phyloP scores from a whole-genome alignment of 1,140 invertebrate genomes.

The Euura saliciscinereae region DNA sequence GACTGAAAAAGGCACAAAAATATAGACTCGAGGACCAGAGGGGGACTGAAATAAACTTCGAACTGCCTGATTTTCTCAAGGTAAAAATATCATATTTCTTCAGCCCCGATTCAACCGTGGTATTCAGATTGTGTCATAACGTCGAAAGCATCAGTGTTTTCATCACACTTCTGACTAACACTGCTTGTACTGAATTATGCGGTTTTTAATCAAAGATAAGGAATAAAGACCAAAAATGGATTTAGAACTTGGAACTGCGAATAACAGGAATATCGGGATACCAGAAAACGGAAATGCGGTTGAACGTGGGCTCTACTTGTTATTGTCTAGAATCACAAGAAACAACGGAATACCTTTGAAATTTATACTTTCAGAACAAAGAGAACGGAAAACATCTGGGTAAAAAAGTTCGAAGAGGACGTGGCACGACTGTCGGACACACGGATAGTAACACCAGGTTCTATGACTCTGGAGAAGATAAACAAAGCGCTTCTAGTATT shows the following conservation, averaged over 20 bases:
- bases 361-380: conserved; percentile 45
- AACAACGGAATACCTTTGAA: no score
- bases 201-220: not conserved
- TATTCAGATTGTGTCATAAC: no score
- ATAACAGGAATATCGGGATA: no score
- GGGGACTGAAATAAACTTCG: conserved; percentile 81
- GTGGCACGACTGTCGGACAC: conserved; percentile 34
- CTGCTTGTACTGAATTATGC: no score
- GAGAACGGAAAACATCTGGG: conserved; percentile 51
- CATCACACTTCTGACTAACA: no score
- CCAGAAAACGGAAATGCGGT: no score
- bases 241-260: no score
- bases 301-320: no score
- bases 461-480: conserved; percentile 48
- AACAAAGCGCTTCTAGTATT: conserved; percentile 25
- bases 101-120: no score
- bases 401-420: conserved; percentile 49
- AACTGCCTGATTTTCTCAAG: conserved; percentile 80
- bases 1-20: conserved; percentile 76
- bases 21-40: conserved; percentile 81
- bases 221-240: not conserved
- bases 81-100: conserved; percentile 35
- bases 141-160: no score
- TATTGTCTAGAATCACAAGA: no score
- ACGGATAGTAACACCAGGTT: conserved; percentile 50